Conservation (phyloP, 2,888 invertebrate genomes). For the Cheilosia grossa region DNA sequence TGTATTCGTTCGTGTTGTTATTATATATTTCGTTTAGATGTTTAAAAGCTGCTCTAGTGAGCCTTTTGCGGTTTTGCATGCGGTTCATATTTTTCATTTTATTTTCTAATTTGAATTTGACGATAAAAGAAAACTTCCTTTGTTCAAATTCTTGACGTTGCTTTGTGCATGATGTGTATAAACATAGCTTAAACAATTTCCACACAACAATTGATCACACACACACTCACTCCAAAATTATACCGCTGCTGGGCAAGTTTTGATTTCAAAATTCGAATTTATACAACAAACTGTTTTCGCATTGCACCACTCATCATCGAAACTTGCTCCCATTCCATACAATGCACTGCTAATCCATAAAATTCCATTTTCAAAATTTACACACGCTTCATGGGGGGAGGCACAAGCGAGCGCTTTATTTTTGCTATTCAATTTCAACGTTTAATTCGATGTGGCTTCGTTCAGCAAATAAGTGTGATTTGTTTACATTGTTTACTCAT, state of each 20-base stretch:
- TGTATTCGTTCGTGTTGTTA: constrained; percentile 58
- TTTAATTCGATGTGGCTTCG: constrained; percentile 57
- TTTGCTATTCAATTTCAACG: constrained; percentile 29
- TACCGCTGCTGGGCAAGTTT: constrained; percentile 55
- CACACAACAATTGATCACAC: constrained; percentile 25
- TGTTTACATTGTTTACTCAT: constrained; percentile 28
- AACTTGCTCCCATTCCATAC: constrained; percentile 47
- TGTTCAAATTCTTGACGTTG: constrained; percentile 53
- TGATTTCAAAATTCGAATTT: constrained; percentile 43
- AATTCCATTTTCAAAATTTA: constrained; percentile 10
- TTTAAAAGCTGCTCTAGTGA: constrained; percentile 36
- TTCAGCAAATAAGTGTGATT: constrained; percentile 23
- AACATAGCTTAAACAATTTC: constrained; percentile 32
- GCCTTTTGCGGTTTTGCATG: constrained; percentile 69
- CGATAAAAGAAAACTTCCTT: constrained; percentile 18
- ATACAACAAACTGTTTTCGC: background rate
- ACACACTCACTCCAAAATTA: constrained; percentile 34
- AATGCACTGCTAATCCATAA: constrained; percentile 52
- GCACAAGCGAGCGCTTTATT: constrained; percentile 61
- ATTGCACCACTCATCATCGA: constrained; percentile 15
- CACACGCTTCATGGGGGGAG: constrained; percentile 55
- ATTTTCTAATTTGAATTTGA: constrained; percentile 20
- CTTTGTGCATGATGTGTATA: constrained; percentile 71
- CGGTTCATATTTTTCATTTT: constrained; percentile 13
- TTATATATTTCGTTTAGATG: constrained; percentile 55